Conservation (phyloP, 2,888 invertebrate species). For the Spatulosminthurus flaviceps region DNA sequence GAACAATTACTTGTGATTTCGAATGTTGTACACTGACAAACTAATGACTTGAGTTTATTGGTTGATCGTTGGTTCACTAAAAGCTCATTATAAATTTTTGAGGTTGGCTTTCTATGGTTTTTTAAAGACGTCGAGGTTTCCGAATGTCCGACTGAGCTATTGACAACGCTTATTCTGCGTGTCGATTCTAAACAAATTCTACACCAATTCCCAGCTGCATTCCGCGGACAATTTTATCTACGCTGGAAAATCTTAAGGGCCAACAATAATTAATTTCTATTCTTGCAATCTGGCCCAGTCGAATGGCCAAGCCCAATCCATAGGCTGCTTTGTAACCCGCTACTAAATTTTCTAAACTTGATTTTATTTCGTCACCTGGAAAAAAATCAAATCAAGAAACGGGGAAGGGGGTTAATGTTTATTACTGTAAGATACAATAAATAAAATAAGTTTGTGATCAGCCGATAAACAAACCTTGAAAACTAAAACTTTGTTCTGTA, state of each 20-base stretch:
- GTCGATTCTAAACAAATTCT: slow-evolving; percentile 74
- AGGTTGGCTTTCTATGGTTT: background rate
- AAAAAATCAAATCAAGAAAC: background rate
- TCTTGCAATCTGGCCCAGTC: slow-evolving; percentile 84
- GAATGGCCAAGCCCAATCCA: slow-evolving; percentile 85
- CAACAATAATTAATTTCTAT: slow-evolving; percentile 94
- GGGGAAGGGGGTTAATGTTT: background rate
- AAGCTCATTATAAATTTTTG: slow-evolving; percentile 9
- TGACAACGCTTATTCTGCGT: background rate
- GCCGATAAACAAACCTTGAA: background rate
- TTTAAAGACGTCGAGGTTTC: background rate
- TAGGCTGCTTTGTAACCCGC: slow-evolving; percentile 73
- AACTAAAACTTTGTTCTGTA: slow-evolving; percentile 66
- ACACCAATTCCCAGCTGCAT: slow-evolving; percentile 87
- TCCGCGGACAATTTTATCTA: slow-evolving; percentile 75
- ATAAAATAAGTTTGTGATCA: background rate
- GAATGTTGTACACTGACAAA: background rate
- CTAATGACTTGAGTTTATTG: slow-evolving; percentile 16
- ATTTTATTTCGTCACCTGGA: slow-evolving; percentile 64
- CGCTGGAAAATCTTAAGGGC: slow-evolving; percentile 75
- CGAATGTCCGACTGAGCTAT: background rate
- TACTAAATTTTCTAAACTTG: slow-evolving; percentile 65
- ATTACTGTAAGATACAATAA: background rate
- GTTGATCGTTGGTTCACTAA: slow-evolving; percentile 18
- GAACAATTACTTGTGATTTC: background rate